These are phyloP conservation scores for Hydrophis major DNA, from an alignment of 2,797 vertebrate genomes.

Conservation along the genomic window DNA sequence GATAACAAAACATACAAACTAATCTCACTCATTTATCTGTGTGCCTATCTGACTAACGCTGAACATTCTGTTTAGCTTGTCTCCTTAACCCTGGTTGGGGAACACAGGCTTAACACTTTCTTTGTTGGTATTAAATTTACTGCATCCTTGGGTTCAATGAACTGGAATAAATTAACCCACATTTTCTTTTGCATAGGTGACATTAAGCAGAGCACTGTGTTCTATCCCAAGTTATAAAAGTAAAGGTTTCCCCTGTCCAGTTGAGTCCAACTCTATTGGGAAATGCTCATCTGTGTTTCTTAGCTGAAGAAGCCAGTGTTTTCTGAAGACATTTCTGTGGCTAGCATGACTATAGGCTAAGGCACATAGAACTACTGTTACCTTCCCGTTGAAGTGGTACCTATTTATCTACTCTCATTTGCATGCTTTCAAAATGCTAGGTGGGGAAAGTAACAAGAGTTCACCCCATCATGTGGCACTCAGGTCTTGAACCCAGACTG, in stretches of 20 bases:
- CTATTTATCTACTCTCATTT: not conserved
- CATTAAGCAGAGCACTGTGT: slow-evolving; percentile 81
- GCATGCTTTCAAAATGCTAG: not conserved
- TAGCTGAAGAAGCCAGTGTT: not conserved
- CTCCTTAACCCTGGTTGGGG: too few species aligned
- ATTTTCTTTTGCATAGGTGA: slow-evolving; percentile 75
- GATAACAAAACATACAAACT: too few species aligned
- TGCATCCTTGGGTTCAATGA: not conserved
- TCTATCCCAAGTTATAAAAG: too few species aligned
- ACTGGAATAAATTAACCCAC: rapidly evolving
- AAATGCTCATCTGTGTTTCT: not conserved
- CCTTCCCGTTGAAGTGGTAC: not conserved
- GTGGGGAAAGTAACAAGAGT: not conserved
- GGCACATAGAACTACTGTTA: not conserved
- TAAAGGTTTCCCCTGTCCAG: too few species aligned
- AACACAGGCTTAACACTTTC: not conserved
- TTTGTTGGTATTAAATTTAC: slow-evolving; percentile 8
- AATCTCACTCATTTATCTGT: too few species aligned
- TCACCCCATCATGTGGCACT: not conserved
- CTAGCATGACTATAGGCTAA: not conserved
- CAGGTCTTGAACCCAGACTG: not conserved
- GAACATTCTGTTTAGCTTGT: too few species aligned
- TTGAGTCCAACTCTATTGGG: not conserved
- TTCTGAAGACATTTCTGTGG: not conserved
- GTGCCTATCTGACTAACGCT: too few species aligned